Evolutionary conservation across 1,140 invertebrate genomes (phyloP).

Genomic region (Agrilus planipennis): DNA sequence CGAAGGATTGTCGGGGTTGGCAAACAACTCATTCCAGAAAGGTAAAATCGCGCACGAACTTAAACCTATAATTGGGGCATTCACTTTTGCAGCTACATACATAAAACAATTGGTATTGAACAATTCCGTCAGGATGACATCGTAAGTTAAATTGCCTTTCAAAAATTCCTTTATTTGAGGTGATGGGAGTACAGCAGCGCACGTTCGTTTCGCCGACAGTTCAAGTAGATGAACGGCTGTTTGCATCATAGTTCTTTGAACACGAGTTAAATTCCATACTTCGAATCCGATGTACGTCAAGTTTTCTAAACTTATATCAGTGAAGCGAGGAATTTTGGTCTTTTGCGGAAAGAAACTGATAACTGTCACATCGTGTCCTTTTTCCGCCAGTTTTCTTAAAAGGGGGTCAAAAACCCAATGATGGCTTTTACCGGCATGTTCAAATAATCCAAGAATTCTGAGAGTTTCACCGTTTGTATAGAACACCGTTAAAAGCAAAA

Average conservation of each 20-base stretch:
- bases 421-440: slow-evolving; percentile 54
- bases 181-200: slow-evolving; percentile 13
- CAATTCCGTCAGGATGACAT: slow-evolving; percentile 21
- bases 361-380: slow-evolving; percentile 54
- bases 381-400: slow-evolving; percentile 40
- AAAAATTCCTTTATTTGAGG: slow-evolving; percentile 15
- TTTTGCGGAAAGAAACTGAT: slow-evolving; percentile 41
- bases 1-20: slow-evolving; percentile 42
- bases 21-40: slow-evolving; percentile 45
- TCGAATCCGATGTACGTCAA: no score
- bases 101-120: slow-evolving; percentile 27
- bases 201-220: slow-evolving; percentile 11
- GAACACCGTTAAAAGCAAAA: no score
- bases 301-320: slow-evolving; percentile 26
- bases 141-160: slow-evolving; percentile 16
- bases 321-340: slow-evolving; percentile 32
- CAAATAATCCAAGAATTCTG: slow-evolving; percentile 46
- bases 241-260: slow-evolving; percentile 5
- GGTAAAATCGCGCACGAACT: slow-evolving; percentile 20
- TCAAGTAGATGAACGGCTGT: slow-evolving; percentile 9
- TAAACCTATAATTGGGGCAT: slow-evolving; percentile 20
- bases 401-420: slow-evolving; percentile 54
- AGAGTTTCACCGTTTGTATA: slow-evolving; percentile 1
- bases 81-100: slow-evolving; percentile 19
- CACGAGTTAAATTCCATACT: slow-evolving; percentile 10